Evolutionary conservation across 2,797 vertebrate species (phyloP), one percentile per base, ranked within the genome.

Genomic region (Craterocephalus amniculus): DNA sequence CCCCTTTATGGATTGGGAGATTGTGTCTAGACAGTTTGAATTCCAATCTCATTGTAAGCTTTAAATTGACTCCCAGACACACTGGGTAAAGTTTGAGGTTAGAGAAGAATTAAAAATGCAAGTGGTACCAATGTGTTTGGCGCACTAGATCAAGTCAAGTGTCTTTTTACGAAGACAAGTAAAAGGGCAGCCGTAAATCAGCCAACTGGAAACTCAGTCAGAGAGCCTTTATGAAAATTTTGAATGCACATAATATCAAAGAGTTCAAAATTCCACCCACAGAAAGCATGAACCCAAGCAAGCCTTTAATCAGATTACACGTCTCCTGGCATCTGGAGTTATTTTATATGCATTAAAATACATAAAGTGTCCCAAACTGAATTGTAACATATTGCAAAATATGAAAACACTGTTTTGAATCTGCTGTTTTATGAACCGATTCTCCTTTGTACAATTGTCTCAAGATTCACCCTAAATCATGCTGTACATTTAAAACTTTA

Each of bases 291-390:
- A 76, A 76, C 70, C 66, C 68, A 14, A 31, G 58, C 69, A 80
- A 84, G 48, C 75, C 71, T 75, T 80, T 91, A 87, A 92, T 89
- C 89, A 67, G 88, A 91, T 89, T 87, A 92, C 83, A 73, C 70
- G 78, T 87, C 81, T 73, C 14, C 70, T 27, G 55, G 76, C 64
- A 81, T 83, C 43, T 54, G 73, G 61, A 57, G 49, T 72, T 79
- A 67, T 67, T 67, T 29, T 66, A 68, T 61, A 13, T 60, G 14
- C 12, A 49, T 9, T 34, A 58, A 55, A 72, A 67, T 12, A 64
- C 13, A 68, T 14, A 61, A 63, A 35, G 43, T 29, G 29, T 10
- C 16, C 63, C 22, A 38, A 66, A 43, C 9, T 43, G 14, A 70
- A 74, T 76, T 38, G 49, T n/a, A 31, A 60, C 56, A 27, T 59